These are phyloP conservation scores for Nesogale talazaci DNA, from an alignment of 2,113 vertebrate species.

Conservation along the genomic window DNA sequence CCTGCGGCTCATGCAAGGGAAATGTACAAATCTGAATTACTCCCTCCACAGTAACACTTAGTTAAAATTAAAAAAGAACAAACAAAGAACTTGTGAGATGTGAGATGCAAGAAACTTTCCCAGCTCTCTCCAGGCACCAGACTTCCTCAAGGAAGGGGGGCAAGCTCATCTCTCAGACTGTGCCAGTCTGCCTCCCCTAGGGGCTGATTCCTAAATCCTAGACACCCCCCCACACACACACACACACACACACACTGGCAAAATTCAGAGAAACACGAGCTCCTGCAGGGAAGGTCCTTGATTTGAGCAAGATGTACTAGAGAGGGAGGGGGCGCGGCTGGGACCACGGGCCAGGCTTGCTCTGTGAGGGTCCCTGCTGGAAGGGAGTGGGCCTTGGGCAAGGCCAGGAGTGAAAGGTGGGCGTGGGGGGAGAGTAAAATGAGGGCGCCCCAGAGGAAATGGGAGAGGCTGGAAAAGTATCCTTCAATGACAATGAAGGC, in stretches of 20 bases:
- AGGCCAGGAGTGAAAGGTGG: not conserved
- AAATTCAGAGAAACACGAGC: not conserved
- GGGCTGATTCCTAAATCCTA: not conserved
- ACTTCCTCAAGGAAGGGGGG: not conserved
- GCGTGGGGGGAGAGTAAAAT: too few relatives aligned
- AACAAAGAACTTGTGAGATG: too few relatives aligned
- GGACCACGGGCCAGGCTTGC: too few relatives aligned
- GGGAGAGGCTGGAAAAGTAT: not conserved
- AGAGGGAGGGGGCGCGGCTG: not conserved
- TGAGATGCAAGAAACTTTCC: not conserved
- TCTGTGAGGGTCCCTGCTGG: too few relatives aligned
- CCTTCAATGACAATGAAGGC: not conserved
- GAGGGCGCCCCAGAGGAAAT: not conserved
- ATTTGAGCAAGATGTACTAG: not conserved
- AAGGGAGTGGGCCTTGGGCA: too few relatives aligned
- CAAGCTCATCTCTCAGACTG: not conserved
- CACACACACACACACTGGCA: not conserved
- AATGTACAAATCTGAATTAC: not conserved
- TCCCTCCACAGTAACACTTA: not conserved
- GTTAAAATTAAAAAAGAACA: slow-evolving; percentile 18
- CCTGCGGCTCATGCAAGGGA: not conserved
- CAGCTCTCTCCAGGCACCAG: not conserved
- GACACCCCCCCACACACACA: not conserved
- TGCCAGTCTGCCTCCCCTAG: not conserved
- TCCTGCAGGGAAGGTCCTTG: not conserved